Evolutionary conservation across 2,113 vertebrate species (phyloP), one percentile per base, ranked within the genome.

Genomic region (Oncorhynchus masou): DNA sequence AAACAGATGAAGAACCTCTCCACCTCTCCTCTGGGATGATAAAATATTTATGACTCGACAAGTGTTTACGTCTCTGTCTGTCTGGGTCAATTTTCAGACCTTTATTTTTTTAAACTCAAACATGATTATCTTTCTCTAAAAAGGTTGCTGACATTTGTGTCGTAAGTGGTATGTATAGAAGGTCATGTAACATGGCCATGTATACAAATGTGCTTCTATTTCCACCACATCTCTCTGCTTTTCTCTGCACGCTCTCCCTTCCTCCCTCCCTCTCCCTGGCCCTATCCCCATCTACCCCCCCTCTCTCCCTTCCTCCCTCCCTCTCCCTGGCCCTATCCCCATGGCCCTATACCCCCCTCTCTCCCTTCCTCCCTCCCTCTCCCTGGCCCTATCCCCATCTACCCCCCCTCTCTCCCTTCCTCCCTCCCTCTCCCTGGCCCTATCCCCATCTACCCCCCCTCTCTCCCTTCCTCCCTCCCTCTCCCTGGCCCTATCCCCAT

Each of bases 21-120:
- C 51, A 54, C 16, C 4, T 72, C 68, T 85, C 82, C 72, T 24
- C 68, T 54, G 84, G 80, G 75, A 80, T 81, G 82, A 77, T 90
- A 86, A 90, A 90, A 91, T 90, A 89, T 91, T 87, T 83, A 89
- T 84, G 84, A 80, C 85, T 85, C 86, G 88, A 87, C 86, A 84
- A 86, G 83, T 87, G 86, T 85, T 88, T 86, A 78, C 83, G 75
- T 88, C 81, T 83, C 66, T 84, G 82, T 90, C 76, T 48, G 49
- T 74, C 39, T 39, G 74, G 25, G 5, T 80, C 70, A 78, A 88
- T 80, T 83, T 90, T 87, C 88, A 71, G 2, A 65, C 84, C 83
- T 87, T 88, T 85, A 82, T 88, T 90, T 78, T 90, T 78, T 81
- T 85, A 79, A 80, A 81, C 82, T 80, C 82, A 64, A 74, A 81